phyloP scores from a whole-genome alignment of 2,113 vertebrate species.

The Parus major region DNA sequence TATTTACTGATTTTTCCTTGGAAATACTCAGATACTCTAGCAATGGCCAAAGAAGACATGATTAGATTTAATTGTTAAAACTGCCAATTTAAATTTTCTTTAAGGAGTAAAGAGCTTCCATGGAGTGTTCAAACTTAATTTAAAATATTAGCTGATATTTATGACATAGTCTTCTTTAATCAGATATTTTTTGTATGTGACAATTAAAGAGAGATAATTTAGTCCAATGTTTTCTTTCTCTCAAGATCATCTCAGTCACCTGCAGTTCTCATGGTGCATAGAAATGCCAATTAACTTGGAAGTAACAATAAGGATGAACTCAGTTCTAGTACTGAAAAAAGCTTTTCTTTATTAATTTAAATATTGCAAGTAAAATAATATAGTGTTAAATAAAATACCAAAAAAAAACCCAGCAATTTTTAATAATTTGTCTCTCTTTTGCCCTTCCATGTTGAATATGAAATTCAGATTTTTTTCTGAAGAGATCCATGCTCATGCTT shows the following conservation, averaged over 20 bases:
- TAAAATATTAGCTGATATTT: background rate
- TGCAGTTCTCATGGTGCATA: background rate
- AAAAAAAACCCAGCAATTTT: background rate
- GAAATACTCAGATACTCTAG: background rate
- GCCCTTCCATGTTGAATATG: background rate
- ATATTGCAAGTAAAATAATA: background rate
- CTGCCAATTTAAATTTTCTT: background rate
- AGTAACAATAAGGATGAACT: background rate
- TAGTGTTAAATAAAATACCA: background rate
- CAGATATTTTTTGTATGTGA: background rate
- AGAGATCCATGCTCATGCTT: background rate
- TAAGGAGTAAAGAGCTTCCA: background rate
- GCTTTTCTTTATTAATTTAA: background rate
- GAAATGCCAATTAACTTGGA: background rate
- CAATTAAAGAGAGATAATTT: background rate
- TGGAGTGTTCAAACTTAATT: background rate
- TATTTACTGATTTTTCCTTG: background rate
- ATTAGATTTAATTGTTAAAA: background rate
- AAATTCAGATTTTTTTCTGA: background rate
- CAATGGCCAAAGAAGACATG: background rate
- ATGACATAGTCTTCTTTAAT: background rate
- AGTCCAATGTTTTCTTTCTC: background rate
- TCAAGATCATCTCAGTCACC: background rate
- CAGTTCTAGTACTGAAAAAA: background rate
- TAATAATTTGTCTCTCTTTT: background rate